phyloP scores from a whole-genome alignment of 2,888 invertebrate species.

The Norana najaformis region DNA sequence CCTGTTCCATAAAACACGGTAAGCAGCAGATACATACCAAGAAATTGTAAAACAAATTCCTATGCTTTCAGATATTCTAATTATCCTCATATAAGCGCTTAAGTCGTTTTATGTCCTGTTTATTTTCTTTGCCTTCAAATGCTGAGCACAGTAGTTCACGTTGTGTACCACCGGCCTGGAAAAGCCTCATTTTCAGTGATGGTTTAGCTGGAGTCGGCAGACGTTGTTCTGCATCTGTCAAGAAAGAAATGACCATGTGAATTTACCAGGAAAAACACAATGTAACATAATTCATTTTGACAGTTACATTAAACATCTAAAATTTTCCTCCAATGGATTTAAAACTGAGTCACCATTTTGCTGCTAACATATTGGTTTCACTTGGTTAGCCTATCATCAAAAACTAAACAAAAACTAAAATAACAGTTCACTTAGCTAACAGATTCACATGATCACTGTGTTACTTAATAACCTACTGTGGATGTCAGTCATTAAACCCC shows the following conservation, averaged over 20 bases:
- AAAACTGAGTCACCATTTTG: background rate
- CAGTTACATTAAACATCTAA: background rate
- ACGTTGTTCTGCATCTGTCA: background rate
- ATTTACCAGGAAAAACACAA: background rate
- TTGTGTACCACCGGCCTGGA: constrained; percentile 47
- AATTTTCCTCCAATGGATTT: background rate
- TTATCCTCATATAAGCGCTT: background rate
- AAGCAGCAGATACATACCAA: background rate
- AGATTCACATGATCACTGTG: no score
- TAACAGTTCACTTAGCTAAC: no score
- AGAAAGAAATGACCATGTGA: background rate
- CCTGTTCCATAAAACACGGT: background rate
- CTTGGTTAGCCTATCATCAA: background rate
- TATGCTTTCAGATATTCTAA: background rate
- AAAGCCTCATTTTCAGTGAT: constrained; percentile 52
- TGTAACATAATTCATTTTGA: background rate
- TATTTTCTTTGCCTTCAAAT: constrained; percentile 44
- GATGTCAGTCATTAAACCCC: no score
- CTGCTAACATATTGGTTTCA: background rate
- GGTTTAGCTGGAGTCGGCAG: constrained; percentile 39
- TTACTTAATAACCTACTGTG: no score
- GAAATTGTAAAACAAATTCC: background rate
- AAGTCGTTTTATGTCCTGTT: constrained; percentile 22
- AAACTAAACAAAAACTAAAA: no score
- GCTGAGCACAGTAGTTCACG: constrained; percentile 48